Evolutionary conservation across 2,113 vertebrate species (phyloP).

Genomic region (Camelus bactrianus): DNA sequence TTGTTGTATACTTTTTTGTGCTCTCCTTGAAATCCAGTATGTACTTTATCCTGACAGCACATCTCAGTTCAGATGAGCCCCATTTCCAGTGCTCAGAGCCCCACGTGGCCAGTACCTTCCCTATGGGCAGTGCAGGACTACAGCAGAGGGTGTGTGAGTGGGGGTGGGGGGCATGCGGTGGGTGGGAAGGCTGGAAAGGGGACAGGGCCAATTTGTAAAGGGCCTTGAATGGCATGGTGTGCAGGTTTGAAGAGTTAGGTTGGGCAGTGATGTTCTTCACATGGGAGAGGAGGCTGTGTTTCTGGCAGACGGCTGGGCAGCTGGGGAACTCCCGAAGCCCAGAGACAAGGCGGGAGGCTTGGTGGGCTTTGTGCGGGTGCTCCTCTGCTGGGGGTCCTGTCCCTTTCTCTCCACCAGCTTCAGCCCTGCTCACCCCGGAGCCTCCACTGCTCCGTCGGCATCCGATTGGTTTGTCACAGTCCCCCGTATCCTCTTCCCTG

Average conservation of each 20-base stretch:
- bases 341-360: not conserved
- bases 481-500: not conserved
- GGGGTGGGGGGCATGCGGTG: not conserved
- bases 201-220: not conserved
- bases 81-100: not conserved
- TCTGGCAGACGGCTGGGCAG: not conserved
- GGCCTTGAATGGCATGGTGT: not conserved
- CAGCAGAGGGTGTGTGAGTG: not conserved
- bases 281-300: not conserved
- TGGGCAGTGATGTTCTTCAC: not conserved
- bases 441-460: not conserved
- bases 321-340: too few species aligned
- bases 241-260: not conserved
- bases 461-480: not conserved
- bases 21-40: not conserved
- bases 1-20: not conserved
- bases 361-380: not conserved
- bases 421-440: too few species aligned
- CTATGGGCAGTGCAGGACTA: too few species aligned
- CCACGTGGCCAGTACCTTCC: not conserved
- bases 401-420: not conserved
- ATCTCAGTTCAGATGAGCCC: not conserved
- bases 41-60: not conserved
- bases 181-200: not conserved
- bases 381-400: not conserved